Conservation (phyloP, 2,888 invertebrate genomes). For the Salticus scenicus region DNA sequence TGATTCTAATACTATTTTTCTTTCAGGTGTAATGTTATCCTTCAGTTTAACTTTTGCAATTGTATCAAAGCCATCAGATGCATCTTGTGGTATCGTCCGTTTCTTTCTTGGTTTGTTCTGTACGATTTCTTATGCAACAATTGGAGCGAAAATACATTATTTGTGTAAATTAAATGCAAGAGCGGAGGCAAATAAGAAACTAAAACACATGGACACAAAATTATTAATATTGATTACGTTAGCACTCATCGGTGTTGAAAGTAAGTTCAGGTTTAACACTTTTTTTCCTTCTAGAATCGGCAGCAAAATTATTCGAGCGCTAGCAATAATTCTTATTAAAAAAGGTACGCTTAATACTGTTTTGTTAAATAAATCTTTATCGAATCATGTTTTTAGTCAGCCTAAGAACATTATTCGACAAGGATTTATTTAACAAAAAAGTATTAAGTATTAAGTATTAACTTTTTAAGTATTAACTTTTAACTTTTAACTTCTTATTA, state of each 20-base stretch:
- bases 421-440: too few relatives aligned
- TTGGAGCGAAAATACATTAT: conserved; percentile 78
- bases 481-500: too few relatives aligned
- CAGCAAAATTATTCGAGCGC: too few relatives aligned
- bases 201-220: conserved; percentile 75
- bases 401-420: too few relatives aligned
- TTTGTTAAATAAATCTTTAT: too few relatives aligned
- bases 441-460: too few relatives aligned
- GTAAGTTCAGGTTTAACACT: background rate
- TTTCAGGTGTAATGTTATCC: conserved; percentile 77
- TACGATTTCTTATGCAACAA: conserved; percentile 79
- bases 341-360: too few relatives aligned
- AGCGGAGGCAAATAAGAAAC: conserved; percentile 77
- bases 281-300: too few relatives aligned
- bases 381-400: too few relatives aligned
- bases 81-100: conserved; percentile 78
- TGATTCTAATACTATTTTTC: background rate
- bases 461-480: too few relatives aligned
- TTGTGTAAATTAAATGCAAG: conserved; percentile 73
- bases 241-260: conserved; percentile 77
- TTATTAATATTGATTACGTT: conserved; percentile 78
- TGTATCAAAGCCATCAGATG: conserved; percentile 77
- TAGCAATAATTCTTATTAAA: too few relatives aligned
- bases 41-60: conserved; percentile 79
- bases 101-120: conserved; percentile 79